Percentiles rank a stretch among this genome's conserved stretches.
These are phyloP conservation scores for Ametastegia equiseti DNA, from an alignment of 2,888 invertebrate genomes.

Conservation along the genomic window DNA sequence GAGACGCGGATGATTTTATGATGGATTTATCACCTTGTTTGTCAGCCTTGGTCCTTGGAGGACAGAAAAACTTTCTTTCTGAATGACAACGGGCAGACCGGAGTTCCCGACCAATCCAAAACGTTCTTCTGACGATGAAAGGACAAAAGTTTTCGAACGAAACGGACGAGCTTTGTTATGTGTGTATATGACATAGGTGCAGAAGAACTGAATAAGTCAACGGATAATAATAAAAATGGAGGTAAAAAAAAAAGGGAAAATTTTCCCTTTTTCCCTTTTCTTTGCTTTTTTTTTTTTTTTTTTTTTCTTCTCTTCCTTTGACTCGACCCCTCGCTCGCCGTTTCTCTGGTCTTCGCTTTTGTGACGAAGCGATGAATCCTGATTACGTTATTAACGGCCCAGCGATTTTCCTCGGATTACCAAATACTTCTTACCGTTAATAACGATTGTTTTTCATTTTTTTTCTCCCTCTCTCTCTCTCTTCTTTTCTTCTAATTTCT, in stretches of 20 bases:
- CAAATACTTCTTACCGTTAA: background rate
- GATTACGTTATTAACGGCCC: conserved; percentile 21
- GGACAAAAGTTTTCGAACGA: conserved; percentile 41
- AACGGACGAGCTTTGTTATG: conserved; percentile 26
- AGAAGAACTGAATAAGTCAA: conserved; percentile 31
- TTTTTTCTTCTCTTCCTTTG: background rate
- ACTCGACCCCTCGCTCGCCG: background rate
- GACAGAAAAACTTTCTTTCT: conserved; percentile 45
- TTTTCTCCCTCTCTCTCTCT: background rate
- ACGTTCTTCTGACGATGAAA: conserved; percentile 31
- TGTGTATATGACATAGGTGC: conserved; percentile 13
- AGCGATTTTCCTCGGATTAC: background rate
- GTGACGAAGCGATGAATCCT: conserved; percentile 16
- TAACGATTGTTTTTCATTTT: background rate
- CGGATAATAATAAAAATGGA: background rate
- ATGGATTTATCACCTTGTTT: conserved; percentile 50
- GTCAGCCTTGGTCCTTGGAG: conserved; percentile 34
- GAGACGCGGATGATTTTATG: conserved; percentile 44
- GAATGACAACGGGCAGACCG: conserved; percentile 37
- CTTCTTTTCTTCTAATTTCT: background rate
- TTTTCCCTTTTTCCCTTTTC: background rate
- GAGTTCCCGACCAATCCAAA: background rate
- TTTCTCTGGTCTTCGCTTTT: conserved; percentile 13
- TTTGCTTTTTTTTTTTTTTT: background rate
- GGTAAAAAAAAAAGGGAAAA: conserved; percentile 6